phyloP scores from a whole-genome alignment of 2,888 invertebrate species.

The Piscicola geometra region DNA sequence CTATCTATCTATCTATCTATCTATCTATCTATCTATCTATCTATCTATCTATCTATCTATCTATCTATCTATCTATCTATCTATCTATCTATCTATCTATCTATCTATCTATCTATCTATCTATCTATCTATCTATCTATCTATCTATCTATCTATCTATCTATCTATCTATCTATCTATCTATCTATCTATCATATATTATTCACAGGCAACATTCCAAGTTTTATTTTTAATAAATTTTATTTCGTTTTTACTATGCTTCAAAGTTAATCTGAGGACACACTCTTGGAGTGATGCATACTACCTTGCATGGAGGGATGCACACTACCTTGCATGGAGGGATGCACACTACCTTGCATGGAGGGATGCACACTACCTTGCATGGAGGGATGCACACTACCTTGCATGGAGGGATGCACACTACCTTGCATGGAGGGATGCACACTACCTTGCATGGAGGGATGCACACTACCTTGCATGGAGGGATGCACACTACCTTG shows the following conservation, averaged over 20 bases:
- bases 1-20: conserved; percentile 20
- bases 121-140: conserved; percentile 18
- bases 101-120: conserved; percentile 22
- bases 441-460: too few relatives aligned
- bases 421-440: too few relatives aligned
- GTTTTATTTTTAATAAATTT: neutral
- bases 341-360: too few relatives aligned
- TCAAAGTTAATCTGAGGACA: neutral
- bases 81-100: conserved; percentile 21
- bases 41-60: conserved; percentile 21
- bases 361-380: too few relatives aligned
- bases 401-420: too few relatives aligned
- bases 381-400: too few relatives aligned
- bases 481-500: too few relatives aligned
- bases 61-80: conserved; percentile 13
- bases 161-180: neutral
- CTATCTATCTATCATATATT: neutral
- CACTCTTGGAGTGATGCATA: too few relatives aligned
- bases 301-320: too few relatives aligned
- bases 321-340: too few relatives aligned
- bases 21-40: conserved; percentile 21
- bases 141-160: neutral
- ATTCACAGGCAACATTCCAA: neutral
- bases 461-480: too few relatives aligned
- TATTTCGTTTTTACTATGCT: neutral